phyloP scores from a whole-genome alignment of 2,113 vertebrate genomes.

The Cavia aperea region DNA sequence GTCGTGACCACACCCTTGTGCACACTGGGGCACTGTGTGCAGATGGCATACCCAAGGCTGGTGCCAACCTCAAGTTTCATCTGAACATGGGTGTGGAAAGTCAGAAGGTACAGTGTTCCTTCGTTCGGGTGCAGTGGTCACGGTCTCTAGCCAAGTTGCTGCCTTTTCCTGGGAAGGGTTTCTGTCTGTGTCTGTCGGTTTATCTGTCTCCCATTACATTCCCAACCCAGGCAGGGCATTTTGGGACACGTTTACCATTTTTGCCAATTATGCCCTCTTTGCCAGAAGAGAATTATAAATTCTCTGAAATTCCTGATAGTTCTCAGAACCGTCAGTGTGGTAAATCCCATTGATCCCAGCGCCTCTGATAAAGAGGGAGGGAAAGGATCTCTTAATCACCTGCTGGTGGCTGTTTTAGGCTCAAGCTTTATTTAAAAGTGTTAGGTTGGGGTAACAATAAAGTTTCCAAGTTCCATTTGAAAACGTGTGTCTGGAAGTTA shows the following conservation, averaged over 20 bases:
- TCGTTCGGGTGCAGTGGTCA: rapidly evolving
- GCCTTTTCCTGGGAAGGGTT: rapidly evolving
- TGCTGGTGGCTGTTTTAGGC: not conserved
- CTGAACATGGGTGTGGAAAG: not conserved
- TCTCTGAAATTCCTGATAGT: not conserved
- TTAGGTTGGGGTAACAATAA: not conserved
- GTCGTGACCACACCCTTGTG: not conserved
- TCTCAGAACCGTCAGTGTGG: not conserved
- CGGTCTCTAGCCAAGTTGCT: rapidly evolving
- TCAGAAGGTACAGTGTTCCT: not conserved
- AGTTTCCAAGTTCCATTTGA: not conserved
- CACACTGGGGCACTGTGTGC: not conserved
- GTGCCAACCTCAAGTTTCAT: not conserved
- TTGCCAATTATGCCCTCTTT: not conserved
- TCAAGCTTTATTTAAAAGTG: not conserved
- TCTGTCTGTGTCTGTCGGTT: rapidly evolving
- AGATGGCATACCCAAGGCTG: not conserved
- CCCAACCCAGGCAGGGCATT: no score
- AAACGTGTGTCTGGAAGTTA: not conserved
- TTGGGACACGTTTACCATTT: not conserved
- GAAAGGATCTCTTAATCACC: not conserved
- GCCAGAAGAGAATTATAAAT: not conserved
- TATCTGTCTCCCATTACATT: no score
- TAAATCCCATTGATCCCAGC: rapidly evolving
- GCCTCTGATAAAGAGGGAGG: not conserved